Percentiles rank a stretch among this genome's conserved stretches.
These are phyloP conservation scores for Celastrina argiolus DNA, from an alignment of 2,888 invertebrate genomes.

Conservation along the genomic window DNA sequence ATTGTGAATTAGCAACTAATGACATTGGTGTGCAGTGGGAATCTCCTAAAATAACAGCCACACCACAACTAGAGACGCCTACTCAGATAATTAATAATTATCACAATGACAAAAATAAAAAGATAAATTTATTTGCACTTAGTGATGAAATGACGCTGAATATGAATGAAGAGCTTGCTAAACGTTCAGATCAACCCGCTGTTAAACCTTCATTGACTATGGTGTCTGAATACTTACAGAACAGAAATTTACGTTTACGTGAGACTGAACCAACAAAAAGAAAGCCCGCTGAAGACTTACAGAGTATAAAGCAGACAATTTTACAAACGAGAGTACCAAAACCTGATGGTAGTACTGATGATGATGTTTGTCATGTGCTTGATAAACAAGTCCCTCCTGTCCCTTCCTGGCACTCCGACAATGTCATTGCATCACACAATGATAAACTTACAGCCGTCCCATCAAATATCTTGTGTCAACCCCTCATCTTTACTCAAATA, in stretches of 20 bases:
- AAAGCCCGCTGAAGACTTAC: constrained; percentile 50
- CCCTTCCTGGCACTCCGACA: constrained; percentile 58
- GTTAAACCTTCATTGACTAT: constrained; percentile 54
- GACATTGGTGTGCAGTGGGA: constrained; percentile 69
- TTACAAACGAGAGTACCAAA: constrained; percentile 50
- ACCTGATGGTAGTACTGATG: constrained; percentile 53
- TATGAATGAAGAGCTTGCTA: constrained; percentile 48
- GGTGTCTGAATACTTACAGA: constrained; percentile 65
- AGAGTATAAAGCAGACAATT: constrained; percentile 60
- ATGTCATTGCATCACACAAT: constrained; percentile 42
- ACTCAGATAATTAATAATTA: constrained; percentile 43
- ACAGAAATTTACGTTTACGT: constrained; percentile 55
- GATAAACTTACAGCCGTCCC: constrained; percentile 4
- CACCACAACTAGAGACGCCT: constrained; percentile 56
- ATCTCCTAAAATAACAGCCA: constrained; percentile 46
- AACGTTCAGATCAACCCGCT: constrained; percentile 39
- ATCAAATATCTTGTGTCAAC: not conserved
- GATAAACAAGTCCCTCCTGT: constrained; percentile 61
- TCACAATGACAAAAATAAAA: constrained; percentile 50
- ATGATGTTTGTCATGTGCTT: constrained; percentile 57
- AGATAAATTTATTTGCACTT: constrained; percentile 60
- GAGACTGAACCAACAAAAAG: constrained; percentile 45
- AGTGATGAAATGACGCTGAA: constrained; percentile 69
- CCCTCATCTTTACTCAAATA: not conserved
- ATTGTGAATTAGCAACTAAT: constrained; percentile 37